Conservation (phyloP, 2,113 vertebrate species). For the Hiodon alosoides region DNA sequence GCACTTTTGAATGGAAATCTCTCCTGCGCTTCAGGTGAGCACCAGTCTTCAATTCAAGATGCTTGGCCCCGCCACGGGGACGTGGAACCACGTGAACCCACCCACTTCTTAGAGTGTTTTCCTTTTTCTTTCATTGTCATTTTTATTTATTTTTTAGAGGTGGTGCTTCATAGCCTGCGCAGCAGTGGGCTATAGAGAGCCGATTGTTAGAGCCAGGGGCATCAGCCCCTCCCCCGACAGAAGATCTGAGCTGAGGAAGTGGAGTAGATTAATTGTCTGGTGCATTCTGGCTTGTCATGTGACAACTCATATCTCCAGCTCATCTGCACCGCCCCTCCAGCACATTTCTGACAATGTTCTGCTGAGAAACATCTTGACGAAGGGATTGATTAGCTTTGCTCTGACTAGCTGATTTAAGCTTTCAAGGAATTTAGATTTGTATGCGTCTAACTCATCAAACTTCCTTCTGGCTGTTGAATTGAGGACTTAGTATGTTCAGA, state of each 20-base stretch:
- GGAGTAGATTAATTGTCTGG: conserved; percentile 20
- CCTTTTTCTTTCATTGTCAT: not conserved
- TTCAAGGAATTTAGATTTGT: conserved; percentile 18
- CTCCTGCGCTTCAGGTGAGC: not conserved
- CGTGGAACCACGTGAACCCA: too few species aligned
- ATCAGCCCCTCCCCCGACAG: conserved; percentile 1
- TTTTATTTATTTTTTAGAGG: too few species aligned
- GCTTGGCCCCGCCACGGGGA: too few species aligned
- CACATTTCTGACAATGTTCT: conserved; percentile 24
- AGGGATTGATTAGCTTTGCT: conserved; percentile 41
- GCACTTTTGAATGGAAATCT: conserved; percentile 17
- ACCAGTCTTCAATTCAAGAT: too few species aligned
- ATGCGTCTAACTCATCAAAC: conserved; percentile 23
- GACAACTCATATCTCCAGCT: conserved; percentile 29
- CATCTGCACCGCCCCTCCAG: conserved; percentile 32
- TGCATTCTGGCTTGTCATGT: conserved; percentile 17
- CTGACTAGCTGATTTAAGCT: conserved; percentile 27
- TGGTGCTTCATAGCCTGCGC: not conserved
- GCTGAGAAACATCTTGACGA: conserved; percentile 33
- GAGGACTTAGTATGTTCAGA: conserved; percentile 9
- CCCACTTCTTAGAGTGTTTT: not conserved
- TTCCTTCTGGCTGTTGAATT: conserved; percentile 13
- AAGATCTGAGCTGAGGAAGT: conserved; percentile 17
- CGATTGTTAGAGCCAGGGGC: conserved; percentile 7
- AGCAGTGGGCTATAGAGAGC: conserved; percentile 12